A percentile compares a stretch with the other conserved stretches of the same genome.
Conservation (phyloP, 2,888 invertebrate species). For the Chloromyia formosa region DNA sequence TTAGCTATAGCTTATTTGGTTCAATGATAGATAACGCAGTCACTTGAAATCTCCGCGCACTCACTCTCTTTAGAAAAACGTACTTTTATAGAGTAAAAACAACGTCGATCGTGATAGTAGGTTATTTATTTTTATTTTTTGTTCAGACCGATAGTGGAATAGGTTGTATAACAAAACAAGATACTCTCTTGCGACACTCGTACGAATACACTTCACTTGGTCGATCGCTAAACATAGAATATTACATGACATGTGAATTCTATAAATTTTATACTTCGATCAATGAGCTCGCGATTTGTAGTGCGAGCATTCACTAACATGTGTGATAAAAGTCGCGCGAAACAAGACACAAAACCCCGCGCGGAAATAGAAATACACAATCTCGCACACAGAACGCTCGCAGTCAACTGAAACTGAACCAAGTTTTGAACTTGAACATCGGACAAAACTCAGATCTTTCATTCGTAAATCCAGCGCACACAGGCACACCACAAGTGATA, state of each 20-base stretch:
- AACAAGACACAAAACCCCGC: not conserved
- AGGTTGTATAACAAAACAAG: not conserved
- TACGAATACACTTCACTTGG: constrained; percentile 3
- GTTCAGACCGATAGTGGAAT: not conserved
- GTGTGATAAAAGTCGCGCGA: constrained; percentile 20
- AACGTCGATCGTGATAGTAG: not conserved
- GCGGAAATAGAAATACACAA: not conserved
- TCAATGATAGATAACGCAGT: constrained; percentile 39
- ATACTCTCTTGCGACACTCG: no score
- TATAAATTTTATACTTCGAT: constrained; percentile 28
- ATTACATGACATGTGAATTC: constrained; percentile 20
- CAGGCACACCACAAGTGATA: no score
- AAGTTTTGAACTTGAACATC: not conserved
- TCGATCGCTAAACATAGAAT: constrained; percentile 37
- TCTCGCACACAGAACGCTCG: constrained; percentile 29
- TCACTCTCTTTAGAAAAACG: constrained; percentile 20
- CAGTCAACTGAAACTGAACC: constrained; percentile 14
- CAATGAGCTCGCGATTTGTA: no score
- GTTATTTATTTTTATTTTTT: not conserved
- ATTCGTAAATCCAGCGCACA: no score
- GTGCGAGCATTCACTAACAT: not conserved
- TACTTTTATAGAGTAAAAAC: not conserved
- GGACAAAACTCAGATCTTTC: no score
- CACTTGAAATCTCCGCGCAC: not conserved
- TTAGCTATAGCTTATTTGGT: constrained; percentile 37